These are phyloP conservation scores for Lissocephala sabroskyi DNA, from an alignment of 2,888 invertebrate genomes.

Conservation along the genomic window DNA sequence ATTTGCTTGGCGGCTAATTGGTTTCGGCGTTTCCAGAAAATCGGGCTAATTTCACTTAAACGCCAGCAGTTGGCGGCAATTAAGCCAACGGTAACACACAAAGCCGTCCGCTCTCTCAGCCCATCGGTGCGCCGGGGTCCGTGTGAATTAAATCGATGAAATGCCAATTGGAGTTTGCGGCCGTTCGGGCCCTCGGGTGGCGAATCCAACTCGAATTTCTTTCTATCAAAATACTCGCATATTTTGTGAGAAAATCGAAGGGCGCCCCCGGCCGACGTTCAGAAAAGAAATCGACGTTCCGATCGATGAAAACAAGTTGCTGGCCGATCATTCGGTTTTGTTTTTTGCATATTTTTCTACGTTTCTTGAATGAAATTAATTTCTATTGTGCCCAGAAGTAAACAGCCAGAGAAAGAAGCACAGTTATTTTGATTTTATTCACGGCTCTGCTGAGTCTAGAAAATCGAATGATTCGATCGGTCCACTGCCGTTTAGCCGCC, in stretches of 20 bases:
- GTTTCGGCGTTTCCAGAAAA: conserved; percentile 22
- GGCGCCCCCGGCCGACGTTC: not conserved
- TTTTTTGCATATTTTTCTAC: too few relatives aligned
- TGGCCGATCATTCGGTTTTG: too few relatives aligned
- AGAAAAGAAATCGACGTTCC: not conserved
- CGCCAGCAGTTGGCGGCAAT: conserved; percentile 46
- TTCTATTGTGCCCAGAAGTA: conserved; percentile 48
- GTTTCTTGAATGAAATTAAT: conserved; percentile 57
- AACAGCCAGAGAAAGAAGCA: conserved; percentile 8
- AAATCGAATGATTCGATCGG: not conserved
- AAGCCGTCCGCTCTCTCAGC: too few relatives aligned
- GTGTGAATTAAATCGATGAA: too few relatives aligned
- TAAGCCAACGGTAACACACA: conserved; percentile 44
- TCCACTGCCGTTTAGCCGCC: too few relatives aligned
- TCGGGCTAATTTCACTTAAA: conserved; percentile 24
- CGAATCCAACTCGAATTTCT: conserved; percentile 11
- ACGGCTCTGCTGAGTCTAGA: not conserved
- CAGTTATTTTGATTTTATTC: not conserved
- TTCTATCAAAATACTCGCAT: conserved; percentile 1
- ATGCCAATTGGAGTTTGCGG: conserved; percentile 18
- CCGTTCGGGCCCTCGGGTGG: conserved; percentile 42
- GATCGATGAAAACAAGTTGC: too few relatives aligned
- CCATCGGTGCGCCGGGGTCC: too few relatives aligned
- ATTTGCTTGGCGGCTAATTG: conserved; percentile 43
- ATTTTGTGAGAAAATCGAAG: conserved; percentile 53